Evolutionary conservation across 2,888 invertebrate species (phyloP), one percentile per base, ranked within the genome.

Genomic region (Eupithecia abbreviata): DNA sequence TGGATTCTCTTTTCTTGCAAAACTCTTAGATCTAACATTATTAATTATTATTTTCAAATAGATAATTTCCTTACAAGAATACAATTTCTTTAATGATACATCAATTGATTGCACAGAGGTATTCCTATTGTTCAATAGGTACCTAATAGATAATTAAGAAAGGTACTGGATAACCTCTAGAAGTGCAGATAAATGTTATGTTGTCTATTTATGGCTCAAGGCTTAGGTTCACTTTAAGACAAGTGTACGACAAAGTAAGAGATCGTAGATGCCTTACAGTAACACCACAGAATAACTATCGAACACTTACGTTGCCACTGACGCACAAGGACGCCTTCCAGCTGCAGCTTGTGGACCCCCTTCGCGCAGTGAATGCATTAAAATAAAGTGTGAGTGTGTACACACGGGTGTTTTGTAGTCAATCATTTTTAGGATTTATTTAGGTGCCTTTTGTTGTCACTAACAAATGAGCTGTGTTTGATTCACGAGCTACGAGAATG

Each of bases 31-130:
- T 62, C 30, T 30, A 62, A 62, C 18, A 12, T 30, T 30, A 4
- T 3, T 55, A 0, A 62, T 62, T 3, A 30, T 62, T 30, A 62
- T 62, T 30, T 62, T 12, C 18, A 30, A 7, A n/a, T 58, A n/a
- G 41, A 49, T 77, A 79, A 82, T 82, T 77, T 74, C 73, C 76
- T 83, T 77, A 77, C 79, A 84, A 83, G 85, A 85, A 88, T 84
- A 79, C 84, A 85, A 87, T 90, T 86, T 88, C 82, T 87, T 81
- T 88, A 86, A 88, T 88, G 81, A 83, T 79, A 66, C 79, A 80
- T 84, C 88, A 84, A 89, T 90, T 89, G 81, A 79, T 79, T 66
- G 15, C 66, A 15, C 78, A 81, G 82, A 84, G 84, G 81, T 84
- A 88, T 88, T 85, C 70, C 87, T 78, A 89, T 90, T 90, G 88